Conservation (phyloP, 2,888 invertebrate species). For the Aspidapion aeneum region DNA sequence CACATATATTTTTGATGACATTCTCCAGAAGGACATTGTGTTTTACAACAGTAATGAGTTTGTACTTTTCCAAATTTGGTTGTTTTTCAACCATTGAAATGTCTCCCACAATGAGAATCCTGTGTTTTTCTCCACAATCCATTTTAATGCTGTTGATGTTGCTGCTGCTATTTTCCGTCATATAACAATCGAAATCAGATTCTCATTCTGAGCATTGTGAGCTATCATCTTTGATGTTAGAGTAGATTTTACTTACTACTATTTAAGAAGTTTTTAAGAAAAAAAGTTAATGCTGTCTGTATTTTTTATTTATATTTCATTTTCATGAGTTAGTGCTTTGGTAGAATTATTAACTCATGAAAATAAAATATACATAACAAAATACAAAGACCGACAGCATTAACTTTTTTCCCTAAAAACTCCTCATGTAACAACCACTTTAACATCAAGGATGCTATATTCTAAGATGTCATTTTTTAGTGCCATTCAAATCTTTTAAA, state of each 20-base stretch:
- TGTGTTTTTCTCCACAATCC: too few species aligned
- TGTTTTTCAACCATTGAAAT: background rate
- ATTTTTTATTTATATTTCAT: background rate
- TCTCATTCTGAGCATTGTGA: too few species aligned
- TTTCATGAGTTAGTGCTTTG: background rate
- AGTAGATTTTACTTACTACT: background rate
- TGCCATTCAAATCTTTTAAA: background rate
- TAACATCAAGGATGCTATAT: too few species aligned
- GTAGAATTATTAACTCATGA: too few species aligned
- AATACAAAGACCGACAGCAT: too few species aligned
- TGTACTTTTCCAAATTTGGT: background rate
- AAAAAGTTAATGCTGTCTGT: background rate
- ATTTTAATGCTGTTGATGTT: too few species aligned
- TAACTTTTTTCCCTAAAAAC: too few species aligned
- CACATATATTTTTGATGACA: background rate
- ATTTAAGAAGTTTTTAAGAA: background rate
- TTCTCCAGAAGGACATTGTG: background rate
- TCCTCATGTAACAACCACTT: too few species aligned
- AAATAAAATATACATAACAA: too few species aligned
- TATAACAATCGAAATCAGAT: too few species aligned
- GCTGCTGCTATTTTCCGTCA: too few species aligned
- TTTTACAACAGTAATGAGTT: background rate
- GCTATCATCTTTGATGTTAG: background rate
- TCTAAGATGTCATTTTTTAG: background rate
- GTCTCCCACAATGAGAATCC: background rate